Evolutionary conservation across 2,888 invertebrate genomes (phyloP).

Genomic region (Orthonychiurus folsomi): DNA sequence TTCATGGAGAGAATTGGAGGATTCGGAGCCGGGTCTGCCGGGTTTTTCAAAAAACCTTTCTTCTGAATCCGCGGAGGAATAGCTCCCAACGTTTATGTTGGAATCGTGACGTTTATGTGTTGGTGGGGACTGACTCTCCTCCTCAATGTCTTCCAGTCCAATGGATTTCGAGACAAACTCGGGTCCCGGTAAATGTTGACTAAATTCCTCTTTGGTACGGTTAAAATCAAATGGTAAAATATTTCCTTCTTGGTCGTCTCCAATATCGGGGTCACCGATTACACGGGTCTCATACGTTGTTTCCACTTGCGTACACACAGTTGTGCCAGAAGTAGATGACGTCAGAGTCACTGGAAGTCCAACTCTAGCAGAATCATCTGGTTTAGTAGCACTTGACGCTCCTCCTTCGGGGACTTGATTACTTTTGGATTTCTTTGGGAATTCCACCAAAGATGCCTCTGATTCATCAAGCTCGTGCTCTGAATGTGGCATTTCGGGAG

Average conservation of each 20-base stretch:
- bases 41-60: slow-evolving; percentile 16
- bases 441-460: neutral
- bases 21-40: slow-evolving; percentile 33
- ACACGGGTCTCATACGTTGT: slow-evolving; percentile 39
- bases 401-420: neutral
- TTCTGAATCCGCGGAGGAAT: neutral
- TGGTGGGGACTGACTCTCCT: slow-evolving; percentile 24
- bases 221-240: slow-evolving; percentile 38
- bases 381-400: neutral
- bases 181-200: slow-evolving; percentile 14
- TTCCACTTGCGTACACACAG: slow-evolving; percentile 39
- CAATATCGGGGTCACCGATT: slow-evolving; percentile 38
- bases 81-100: slow-evolving; percentile 56
- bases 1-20: slow-evolving; percentile 48
- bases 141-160: slow-evolving; percentile 33
- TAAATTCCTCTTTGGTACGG: slow-evolving; percentile 12
- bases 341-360: slow-evolving; percentile 39
- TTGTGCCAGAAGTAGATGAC: slow-evolving; percentile 36
- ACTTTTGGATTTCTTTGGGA: neutral
- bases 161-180: neutral
- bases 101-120: slow-evolving; percentile 51
- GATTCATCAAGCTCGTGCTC: neutral
- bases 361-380: neutral
- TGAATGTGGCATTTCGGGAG: neutral
- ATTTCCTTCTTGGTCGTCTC: slow-evolving; percentile 49